Base-by-base conservation (phyloP, 2,113 vertebrate genomes). In the Turnix velox region DNA sequence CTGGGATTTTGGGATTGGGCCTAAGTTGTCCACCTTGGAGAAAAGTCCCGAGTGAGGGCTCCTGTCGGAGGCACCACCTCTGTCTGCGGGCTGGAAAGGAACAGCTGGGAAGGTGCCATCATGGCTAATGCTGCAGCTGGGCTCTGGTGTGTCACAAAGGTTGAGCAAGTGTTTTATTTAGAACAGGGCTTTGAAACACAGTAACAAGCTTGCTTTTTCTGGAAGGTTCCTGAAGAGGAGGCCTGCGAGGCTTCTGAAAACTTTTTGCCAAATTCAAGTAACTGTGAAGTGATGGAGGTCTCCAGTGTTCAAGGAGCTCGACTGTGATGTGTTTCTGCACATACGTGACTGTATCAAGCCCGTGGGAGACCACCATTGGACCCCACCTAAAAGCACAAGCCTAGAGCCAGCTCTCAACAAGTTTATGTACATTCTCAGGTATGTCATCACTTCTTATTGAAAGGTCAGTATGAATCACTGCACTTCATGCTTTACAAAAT, bases 311-410 rank as follows among this genome's bases (percentile, higher is more conserved):
- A 12, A 39, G 18, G n/a, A 58, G 22, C 19, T 74, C 22, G 14
- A 43, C 12, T 49, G 25, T 6, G 23, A 30, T 18, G 20, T 23
- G 15, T 40, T 78, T 48, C n/a, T 51, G 28, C 6, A 40, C 9
- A 25, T 10, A 39, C 1, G 0, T 40, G 37, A 25, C 42, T 1
- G 0, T 31, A 30, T 46, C 7, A 23, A 49, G 16, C 25, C 43
- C 20, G 7, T 22, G 12, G 19, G n/a, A 80, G 25, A 25, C 5
- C 4, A 10, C 20, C 45, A 25, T 14, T 67, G 48, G 45, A 69
- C 31, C 18, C 9, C 37, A 7, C 1, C 1, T 25, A 37, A 65
- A 80, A 77, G 16, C 1, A 5, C 35, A 81, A 80, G 35, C 27
- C 17, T 39, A 62, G 78, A 91, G 39, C 24, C 49, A 46, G 51